Evolutionary conservation across 2,797 vertebrate genomes (phyloP).

Genomic region (Champsocephalus gunnari): DNA sequence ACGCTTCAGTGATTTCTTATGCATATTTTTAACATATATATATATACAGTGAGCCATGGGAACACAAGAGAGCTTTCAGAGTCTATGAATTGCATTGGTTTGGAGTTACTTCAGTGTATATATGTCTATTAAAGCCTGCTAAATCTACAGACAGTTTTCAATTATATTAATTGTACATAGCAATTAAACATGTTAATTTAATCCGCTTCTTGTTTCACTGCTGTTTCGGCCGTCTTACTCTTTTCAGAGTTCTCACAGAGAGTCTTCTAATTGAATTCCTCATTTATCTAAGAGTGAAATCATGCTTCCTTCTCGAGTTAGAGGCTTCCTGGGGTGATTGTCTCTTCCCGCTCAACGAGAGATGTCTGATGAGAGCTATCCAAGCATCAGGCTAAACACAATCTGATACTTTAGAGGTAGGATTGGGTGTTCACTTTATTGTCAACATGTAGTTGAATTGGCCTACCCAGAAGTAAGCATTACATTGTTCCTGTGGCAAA

Average conservation of each 20-base stretch:
- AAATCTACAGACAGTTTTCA: background rate
- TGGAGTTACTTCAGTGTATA: conserved; percentile 33
- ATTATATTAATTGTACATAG: conserved; percentile 16
- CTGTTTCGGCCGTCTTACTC: conserved; percentile 32
- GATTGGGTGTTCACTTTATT: background rate
- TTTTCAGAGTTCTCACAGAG: conserved; percentile 30
- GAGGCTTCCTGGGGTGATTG: conserved; percentile 63
- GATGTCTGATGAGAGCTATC: conserved; percentile 51
- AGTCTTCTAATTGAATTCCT: conserved; percentile 74
- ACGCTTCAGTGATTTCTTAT: conserved; percentile 49
- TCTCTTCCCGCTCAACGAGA: conserved; percentile 49
- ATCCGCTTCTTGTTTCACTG: conserved; percentile 23
- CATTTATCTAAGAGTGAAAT: conserved; percentile 69
- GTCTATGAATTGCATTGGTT: conserved; percentile 28
- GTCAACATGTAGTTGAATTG: background rate
- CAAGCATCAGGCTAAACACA: conserved; percentile 41
- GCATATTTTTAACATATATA: conserved; percentile 36
- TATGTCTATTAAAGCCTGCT: conserved; percentile 12
- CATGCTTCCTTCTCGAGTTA: conserved; percentile 61
- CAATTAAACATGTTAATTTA: background rate
- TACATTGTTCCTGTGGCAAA: too few species aligned
- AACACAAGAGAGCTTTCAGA: conserved; percentile 36
- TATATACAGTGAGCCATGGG: conserved; percentile 45
- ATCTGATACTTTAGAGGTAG: conserved; percentile 14
- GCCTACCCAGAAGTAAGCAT: too few species aligned